A percentile compares a stretch with the other conserved stretches of the same genome.
Conservation (phyloP, 2,888 invertebrate species). For the Megamerina dolium region DNA sequence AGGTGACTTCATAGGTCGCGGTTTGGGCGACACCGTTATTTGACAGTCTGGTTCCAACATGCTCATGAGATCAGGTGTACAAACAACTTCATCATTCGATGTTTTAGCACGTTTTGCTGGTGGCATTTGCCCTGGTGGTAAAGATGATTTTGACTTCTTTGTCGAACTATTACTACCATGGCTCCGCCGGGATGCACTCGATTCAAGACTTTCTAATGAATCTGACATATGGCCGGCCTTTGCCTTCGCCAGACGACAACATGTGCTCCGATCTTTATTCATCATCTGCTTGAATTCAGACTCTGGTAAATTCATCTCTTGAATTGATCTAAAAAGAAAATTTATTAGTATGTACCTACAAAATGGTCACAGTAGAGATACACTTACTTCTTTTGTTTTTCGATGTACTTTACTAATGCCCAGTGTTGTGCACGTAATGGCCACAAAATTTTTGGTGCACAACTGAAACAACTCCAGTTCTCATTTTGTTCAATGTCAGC, state of each 20-base stretch:
- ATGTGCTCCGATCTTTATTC: conserved; percentile 37
- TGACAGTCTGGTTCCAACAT: conserved; percentile 47
- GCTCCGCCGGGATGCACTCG: conserved; percentile 35
- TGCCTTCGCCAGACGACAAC: conserved; percentile 40
- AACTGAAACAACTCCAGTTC: conserved; percentile 75
- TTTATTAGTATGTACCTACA: neutral
- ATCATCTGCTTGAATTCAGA: conserved; percentile 31
- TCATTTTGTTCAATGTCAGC: conserved; percentile 69
- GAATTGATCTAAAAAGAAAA: conserved; percentile 29
- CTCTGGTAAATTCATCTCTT: conserved; percentile 32
- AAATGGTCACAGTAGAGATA: no score
- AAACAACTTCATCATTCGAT: conserved; percentile 53
- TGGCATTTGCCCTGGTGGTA: conserved; percentile 16
- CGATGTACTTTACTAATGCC: conserved; percentile 64
- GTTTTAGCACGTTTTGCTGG: conserved; percentile 34
- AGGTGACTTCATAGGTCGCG: conserved; percentile 20
- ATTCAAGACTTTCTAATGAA: conserved; percentile 40
- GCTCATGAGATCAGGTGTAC: conserved; percentile 55
- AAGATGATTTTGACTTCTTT: conserved; percentile 20
- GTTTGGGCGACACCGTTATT: conserved; percentile 33
- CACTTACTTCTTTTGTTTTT: conserved; percentile 52
- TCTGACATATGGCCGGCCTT: conserved; percentile 39
- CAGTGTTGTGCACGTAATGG: conserved; percentile 63
- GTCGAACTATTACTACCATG: conserved; percentile 23
- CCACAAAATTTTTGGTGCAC: conserved; percentile 61